phyloP scores from a whole-genome alignment of 92 coral and sea anemone species.

The Isaurus tuberculatus region DNA sequence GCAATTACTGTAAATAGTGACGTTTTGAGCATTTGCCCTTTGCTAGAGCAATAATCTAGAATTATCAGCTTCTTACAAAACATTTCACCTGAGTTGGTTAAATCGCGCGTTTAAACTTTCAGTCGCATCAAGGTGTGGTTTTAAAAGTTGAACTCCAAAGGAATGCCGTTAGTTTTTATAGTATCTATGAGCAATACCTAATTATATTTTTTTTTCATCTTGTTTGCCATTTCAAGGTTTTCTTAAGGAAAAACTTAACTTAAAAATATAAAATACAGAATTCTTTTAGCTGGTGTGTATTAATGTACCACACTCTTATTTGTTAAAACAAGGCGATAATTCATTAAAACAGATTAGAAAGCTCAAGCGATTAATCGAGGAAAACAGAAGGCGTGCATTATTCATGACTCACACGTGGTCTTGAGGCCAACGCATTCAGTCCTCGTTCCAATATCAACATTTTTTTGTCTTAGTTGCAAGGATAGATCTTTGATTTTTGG shows the following conservation, averaged over 20 bases:
- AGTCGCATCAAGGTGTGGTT: background rate
- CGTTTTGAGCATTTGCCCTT: too few relatives aligned
- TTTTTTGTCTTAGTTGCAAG: background rate
- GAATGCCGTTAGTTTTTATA: background rate
- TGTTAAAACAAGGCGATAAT: slow-evolving; percentile 28
- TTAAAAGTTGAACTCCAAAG: slow-evolving; percentile 8
- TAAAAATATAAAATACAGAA: background rate
- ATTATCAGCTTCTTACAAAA: too few relatives aligned
- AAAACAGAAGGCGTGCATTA: slow-evolving; percentile 30
- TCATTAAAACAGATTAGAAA: slow-evolving; percentile 23
- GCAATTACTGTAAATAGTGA: too few relatives aligned
- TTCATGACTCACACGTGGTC: slow-evolving; percentile 17
- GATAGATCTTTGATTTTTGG: slow-evolving; percentile 13
- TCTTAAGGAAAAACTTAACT: too few relatives aligned
- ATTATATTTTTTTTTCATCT: too few relatives aligned
- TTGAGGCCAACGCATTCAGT: background rate
- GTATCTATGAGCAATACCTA: too few relatives aligned
- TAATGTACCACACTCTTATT: background rate
- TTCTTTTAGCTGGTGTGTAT: background rate
- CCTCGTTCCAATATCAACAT: slow-evolving; percentile 30
- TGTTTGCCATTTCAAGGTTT: too few relatives aligned
- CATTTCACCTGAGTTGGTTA: too few relatives aligned
- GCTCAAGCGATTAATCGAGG: slow-evolving; percentile 18
- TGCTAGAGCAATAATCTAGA: too few relatives aligned
- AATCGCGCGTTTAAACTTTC: too few relatives aligned